These are phyloP conservation scores for Sthenelais limicola DNA, from an alignment of 2,888 invertebrate genomes.

Conservation along the genomic window DNA sequence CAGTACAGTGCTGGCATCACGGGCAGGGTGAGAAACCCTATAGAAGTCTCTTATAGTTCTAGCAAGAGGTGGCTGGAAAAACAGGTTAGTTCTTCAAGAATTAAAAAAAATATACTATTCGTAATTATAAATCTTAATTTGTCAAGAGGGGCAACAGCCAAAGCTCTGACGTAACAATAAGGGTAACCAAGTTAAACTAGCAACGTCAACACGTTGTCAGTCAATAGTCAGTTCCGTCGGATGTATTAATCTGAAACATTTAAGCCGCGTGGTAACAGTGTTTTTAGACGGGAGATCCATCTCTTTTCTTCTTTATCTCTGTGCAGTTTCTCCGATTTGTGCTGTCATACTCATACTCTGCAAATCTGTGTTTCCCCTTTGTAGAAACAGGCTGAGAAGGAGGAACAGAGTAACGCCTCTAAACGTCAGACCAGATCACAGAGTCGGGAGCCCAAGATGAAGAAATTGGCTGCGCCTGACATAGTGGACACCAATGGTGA, in stretches of 20 bases:
- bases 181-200: too few relatives aligned
- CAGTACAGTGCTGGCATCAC: background rate
- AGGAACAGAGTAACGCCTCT: conserved; percentile 2
- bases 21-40: conserved; percentile 18
- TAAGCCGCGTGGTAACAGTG: too few relatives aligned
- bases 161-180: background rate
- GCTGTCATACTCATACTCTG: too few relatives aligned
- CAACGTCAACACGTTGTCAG: too few relatives aligned
- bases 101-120: background rate
- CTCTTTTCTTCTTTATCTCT: too few relatives aligned
- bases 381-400: conserved; percentile 16
- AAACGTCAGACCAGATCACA: conserved; percentile 1
- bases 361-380: background rate
- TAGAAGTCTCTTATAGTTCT: conserved; percentile 36
- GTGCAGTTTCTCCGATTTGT: too few relatives aligned
- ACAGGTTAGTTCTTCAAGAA: conserved; percentile 3
- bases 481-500: too few relatives aligned
- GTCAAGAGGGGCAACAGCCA: background rate
- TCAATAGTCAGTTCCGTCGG: too few relatives aligned
- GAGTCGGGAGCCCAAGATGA: background rate
- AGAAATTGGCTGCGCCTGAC: background rate
- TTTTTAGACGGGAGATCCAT: too few relatives aligned
- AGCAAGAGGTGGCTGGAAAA: conserved; percentile 31
- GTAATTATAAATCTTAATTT: background rate
- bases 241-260: too few relatives aligned